phyloP scores from a whole-genome alignment of 2,797 vertebrate genomes.

The Steatocranus sp. region DNA sequence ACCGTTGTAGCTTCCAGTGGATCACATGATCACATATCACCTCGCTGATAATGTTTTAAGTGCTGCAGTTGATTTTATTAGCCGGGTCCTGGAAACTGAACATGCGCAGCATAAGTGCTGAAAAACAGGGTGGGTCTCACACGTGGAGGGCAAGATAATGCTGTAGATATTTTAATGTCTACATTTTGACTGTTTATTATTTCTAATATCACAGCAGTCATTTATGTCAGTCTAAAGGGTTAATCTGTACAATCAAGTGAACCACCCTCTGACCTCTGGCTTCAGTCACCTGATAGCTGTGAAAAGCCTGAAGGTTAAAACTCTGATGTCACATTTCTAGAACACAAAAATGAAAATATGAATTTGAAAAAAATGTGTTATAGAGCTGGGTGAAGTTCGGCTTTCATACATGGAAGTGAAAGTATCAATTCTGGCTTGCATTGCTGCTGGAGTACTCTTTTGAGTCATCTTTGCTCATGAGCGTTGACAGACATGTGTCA shows the following conservation, averaged over 20 bases:
- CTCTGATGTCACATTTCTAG: not conserved
- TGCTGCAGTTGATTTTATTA: not conserved
- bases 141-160: not conserved
- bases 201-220: not conserved
- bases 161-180: not conserved
- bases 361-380: not conserved
- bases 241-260: not conserved
- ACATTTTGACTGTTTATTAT: not conserved
- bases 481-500: not conserved
- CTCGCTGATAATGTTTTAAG: not conserved
- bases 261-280: not conserved
- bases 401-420: conserved; percentile 37
- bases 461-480: not conserved
- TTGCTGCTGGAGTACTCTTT: not conserved
- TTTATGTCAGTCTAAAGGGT: not conserved
- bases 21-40: conserved; percentile 2
- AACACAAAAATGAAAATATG: not conserved
- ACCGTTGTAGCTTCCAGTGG: not conserved
- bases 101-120: not conserved
- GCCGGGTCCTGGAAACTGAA: not conserved
- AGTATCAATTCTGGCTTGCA: not conserved
- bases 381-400: not conserved
- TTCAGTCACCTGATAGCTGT: conserved; percentile 54
- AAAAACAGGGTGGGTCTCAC: not conserved
- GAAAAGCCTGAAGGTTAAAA: not conserved